These are phyloP conservation scores for Crocuta crocuta DNA, from an alignment of 2,113 vertebrate genomes.

Conservation along the genomic window DNA sequence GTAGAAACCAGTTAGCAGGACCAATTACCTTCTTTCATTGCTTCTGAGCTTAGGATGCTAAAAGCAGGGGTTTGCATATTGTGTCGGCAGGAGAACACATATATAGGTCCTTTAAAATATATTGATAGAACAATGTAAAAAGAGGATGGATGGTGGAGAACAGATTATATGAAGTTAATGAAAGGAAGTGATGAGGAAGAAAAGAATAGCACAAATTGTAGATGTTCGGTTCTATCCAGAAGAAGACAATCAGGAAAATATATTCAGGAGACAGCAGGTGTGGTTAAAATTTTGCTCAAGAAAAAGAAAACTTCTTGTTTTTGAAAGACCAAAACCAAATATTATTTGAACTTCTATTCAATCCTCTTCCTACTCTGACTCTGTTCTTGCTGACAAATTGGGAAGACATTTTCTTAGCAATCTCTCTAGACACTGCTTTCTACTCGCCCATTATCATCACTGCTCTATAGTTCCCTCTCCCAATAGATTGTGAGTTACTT, in stretches of 20 bases:
- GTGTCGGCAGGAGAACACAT: background rate
- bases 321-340: background rate
- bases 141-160: background rate
- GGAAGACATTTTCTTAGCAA: background rate
- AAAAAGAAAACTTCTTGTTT: background rate
- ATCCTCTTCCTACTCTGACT: background rate
- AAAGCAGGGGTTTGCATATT: background rate
- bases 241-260: background rate
- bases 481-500: background rate
- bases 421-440: background rate
- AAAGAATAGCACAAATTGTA: background rate
- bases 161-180: background rate
- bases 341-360: background rate
- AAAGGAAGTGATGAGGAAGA: background rate
- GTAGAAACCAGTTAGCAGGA: background rate
- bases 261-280: background rate
- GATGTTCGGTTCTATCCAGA: background rate
- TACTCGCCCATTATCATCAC: background rate
- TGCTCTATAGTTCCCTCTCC: background rate
- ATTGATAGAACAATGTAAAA: background rate
- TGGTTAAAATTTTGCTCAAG: background rate
- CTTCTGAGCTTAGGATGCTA: constrained; percentile 27
- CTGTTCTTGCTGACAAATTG: background rate
- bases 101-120: background rate
- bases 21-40: background rate